Evolutionary conservation across 2,888 invertebrate species (phyloP).

Genomic region (Abrostola tripartita): DNA sequence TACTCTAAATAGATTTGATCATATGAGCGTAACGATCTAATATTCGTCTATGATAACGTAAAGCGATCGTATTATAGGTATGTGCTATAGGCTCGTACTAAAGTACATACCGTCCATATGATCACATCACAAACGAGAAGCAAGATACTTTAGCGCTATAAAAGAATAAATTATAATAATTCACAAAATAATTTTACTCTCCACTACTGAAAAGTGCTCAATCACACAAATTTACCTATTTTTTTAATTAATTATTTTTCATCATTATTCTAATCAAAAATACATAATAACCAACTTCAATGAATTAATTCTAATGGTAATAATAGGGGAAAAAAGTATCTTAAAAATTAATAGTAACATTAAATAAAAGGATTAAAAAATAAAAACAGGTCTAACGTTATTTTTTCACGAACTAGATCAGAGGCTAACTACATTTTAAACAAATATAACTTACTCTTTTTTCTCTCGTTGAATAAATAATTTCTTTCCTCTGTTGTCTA

Average conservation of each 20-base stretch:
- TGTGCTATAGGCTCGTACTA: background rate
- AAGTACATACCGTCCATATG: conserved; percentile 16
- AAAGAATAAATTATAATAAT: conserved; percentile 55
- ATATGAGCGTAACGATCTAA: conserved; percentile 11
- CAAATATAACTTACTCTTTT: conserved; percentile 72
- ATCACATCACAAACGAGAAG: conserved; percentile 34
- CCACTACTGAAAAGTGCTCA: conserved; percentile 57
- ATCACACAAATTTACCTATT: conserved; percentile 69
- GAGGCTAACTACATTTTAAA: conserved; percentile 58
- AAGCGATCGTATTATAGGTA: background rate
- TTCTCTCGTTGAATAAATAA: conserved; percentile 56
- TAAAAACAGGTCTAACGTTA: conserved; percentile 67
- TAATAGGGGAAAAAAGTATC: conserved; percentile 74
- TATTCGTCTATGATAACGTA: background rate
- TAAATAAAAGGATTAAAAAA: conserved; percentile 80
- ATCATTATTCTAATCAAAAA: conserved; percentile 59
- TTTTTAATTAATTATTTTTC: conserved; percentile 57
- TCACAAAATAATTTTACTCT: conserved; percentile 53
- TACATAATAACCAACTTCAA: conserved; percentile 82
- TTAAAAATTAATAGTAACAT: conserved; percentile 86
- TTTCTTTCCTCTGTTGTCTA: conserved; percentile 53
- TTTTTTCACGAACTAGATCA: conserved; percentile 56
- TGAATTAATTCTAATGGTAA: conserved; percentile 84
- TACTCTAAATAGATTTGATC: conserved; percentile 24
- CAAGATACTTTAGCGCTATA: conserved; percentile 28